Percentiles rank a stretch among this genome's conserved stretches.
These are phyloP conservation scores for Napeogenes sylphis DNA, from an alignment of 2,888 invertebrate species.

Conservation along the genomic window DNA sequence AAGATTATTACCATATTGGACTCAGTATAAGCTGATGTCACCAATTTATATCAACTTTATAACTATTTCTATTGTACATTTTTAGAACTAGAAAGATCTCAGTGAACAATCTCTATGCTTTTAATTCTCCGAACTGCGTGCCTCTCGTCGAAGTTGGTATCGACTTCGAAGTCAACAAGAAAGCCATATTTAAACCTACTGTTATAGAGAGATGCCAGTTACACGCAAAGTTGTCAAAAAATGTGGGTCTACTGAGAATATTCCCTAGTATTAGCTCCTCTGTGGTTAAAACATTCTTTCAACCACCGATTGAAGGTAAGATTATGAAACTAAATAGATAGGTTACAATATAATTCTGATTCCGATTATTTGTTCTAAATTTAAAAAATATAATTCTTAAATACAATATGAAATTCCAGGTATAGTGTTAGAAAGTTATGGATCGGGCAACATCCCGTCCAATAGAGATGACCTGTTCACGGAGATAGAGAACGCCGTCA, in stretches of 20 bases:
- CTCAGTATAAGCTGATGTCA: too few relatives aligned
- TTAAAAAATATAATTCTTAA: not conserved
- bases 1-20: too few relatives aligned
- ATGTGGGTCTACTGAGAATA: constrained; percentile 91
- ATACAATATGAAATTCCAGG: constrained; percentile 56
- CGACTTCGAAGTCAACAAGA: constrained; percentile 81
- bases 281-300: constrained; percentile 83
- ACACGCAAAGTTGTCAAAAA: constrained; percentile 85
- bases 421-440: constrained; percentile 94
- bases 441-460: constrained; percentile 94
- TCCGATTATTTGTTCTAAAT: too few relatives aligned
- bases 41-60: too few relatives aligned
- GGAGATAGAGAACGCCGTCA: constrained; percentile 82
- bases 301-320: constrained; percentile 83
- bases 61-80: not conserved
- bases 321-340: not conserved
- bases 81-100: constrained; percentile 85
- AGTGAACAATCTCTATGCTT: constrained; percentile 85
- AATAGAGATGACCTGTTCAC: constrained; percentile 88
- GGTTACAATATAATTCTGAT: not conserved
- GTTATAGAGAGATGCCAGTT: constrained; percentile 81
- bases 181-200: constrained; percentile 64
- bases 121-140: constrained; percentile 90
- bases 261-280: constrained; percentile 94
- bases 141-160: constrained; percentile 91